Percentiles rank a stretch among this genome's conserved stretches.
These are phyloP conservation scores for Anolis sagrei DNA, from an alignment of 2,113 vertebrate genomes.

Conservation along the genomic window DNA sequence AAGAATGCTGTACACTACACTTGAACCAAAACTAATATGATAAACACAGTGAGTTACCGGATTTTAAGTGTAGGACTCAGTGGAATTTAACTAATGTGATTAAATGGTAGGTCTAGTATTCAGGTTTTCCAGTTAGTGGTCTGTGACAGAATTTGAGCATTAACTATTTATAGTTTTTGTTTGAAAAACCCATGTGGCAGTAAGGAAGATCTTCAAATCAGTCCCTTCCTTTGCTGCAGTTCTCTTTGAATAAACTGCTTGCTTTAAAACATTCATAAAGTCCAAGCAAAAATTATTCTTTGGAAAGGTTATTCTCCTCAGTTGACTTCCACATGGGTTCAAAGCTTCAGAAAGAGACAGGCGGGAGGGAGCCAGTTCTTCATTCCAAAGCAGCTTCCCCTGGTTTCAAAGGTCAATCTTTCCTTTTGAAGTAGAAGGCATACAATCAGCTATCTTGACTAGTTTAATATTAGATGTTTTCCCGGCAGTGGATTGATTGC, in stretches of 20 bases:
- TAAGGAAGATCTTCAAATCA: background rate
- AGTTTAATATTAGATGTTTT: constrained; percentile 46
- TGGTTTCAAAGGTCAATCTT: constrained; percentile 49
- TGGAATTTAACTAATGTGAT: too few species aligned
- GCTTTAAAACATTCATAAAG: constrained; percentile 41
- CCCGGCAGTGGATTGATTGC: fast-evolving
- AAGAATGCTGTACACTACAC: too few species aligned
- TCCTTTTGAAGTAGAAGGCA: constrained; percentile 30
- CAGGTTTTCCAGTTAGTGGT: too few species aligned
- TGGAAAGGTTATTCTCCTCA: constrained; percentile 63
- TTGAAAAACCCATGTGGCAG: background rate
- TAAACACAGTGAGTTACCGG: too few species aligned
- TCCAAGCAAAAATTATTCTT: constrained; percentile 52
- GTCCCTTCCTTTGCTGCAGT: constrained; percentile 8
- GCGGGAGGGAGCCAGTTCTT: background rate
- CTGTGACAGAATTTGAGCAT: background rate
- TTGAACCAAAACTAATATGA: too few species aligned
- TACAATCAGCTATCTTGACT: constrained; percentile 14
- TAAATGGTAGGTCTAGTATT: background rate
- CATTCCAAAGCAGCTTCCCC: constrained; percentile 27
- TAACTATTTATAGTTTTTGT: background rate
- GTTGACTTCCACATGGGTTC: constrained; percentile 50
- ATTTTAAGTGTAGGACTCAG: too few species aligned
- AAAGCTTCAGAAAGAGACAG: constrained; percentile 42
- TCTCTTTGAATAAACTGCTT: constrained; percentile 53